Evolutionary conservation across 2,113 vertebrate species (phyloP).

Genomic region (Craseonycteris thonglongyai): DNA sequence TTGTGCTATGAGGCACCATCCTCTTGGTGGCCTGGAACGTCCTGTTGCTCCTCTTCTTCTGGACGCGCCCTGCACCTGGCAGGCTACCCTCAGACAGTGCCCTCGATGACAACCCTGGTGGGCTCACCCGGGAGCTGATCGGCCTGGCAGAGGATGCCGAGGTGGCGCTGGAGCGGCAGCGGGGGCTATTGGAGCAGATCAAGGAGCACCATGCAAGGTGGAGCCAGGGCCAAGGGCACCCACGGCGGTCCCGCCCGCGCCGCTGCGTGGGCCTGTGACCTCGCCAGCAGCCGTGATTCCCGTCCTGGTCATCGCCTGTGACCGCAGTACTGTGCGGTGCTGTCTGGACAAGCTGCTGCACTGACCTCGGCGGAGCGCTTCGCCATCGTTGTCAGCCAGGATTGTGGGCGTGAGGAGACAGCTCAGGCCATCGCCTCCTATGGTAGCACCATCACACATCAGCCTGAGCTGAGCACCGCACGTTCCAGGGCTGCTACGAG

Average conservation of each 20-base stretch:
- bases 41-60: conserved; percentile 92
- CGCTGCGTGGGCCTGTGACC: neutral
- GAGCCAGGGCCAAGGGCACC: conserved; percentile 70
- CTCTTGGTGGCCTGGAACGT: conserved; percentile 94
- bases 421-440: conserved; percentile 88
- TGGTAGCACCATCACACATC: conserved; percentile 84
- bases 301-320: conserved; percentile 92
- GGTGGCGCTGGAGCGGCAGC: conserved; percentile 87
- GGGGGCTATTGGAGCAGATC: conserved; percentile 88
- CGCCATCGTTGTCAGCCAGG: conserved; percentile 94
- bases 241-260: neutral
- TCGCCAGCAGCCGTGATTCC: conserved; percentile 77
- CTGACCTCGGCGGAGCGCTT: conserved; percentile 82
- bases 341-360: conserved; percentile 91
- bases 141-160: conserved; percentile 88
- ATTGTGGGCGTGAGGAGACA: conserved; percentile 92
- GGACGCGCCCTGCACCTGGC: conserved; percentile 85
- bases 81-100: conserved; percentile 37
- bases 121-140: conserved; percentile 78
- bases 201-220: conserved; percentile 80
- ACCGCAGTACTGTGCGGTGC: conserved; percentile 90
- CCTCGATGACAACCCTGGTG: conserved; percentile 71
- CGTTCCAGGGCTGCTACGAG: conserved; percentile 94
- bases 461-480: conserved; percentile 88
- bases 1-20: conserved; percentile 89